Conservation (phyloP, 1,140 invertebrate species). For the Eufriesea mexicana region DNA sequence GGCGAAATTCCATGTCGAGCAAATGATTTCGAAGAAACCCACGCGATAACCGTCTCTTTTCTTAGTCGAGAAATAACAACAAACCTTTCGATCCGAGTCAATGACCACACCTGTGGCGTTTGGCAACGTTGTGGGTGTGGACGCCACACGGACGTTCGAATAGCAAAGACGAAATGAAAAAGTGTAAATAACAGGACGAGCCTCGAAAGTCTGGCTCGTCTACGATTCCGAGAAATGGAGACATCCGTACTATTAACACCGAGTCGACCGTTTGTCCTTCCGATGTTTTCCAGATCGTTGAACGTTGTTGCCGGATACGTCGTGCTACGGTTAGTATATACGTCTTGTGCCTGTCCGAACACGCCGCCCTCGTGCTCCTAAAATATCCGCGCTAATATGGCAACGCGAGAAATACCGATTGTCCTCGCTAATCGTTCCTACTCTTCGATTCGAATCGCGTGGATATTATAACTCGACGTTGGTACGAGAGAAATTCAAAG, state of each 20-base stretch:
- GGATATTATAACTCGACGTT: neutral
- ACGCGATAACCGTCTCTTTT: neutral
- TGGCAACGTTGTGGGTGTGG: constrained; percentile 42
- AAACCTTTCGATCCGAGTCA: constrained; percentile 26
- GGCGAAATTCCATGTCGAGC: neutral
- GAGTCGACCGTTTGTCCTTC: constrained; percentile 29
- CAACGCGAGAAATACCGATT: constrained; percentile 17
- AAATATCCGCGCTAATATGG: constrained; percentile 12
- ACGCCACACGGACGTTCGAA: neutral
- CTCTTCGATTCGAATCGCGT: neutral
- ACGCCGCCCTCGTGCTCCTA: constrained; percentile 54
- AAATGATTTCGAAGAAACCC: no score
- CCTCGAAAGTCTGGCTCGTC: neutral
- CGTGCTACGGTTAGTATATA: constrained; percentile 5
- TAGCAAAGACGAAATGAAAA: neutral
- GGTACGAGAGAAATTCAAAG: neutral
- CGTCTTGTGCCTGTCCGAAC: constrained; percentile 36
- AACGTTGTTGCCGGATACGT: constrained; percentile 49
- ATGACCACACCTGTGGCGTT: constrained; percentile 56
- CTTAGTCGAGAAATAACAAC: neutral
- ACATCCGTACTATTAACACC: constrained; percentile 46
- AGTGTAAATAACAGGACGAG: neutral
- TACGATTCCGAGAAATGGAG: neutral
- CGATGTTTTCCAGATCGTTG: constrained; percentile 62
- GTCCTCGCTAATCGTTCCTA: neutral